Base-by-base conservation (phyloP, 2,888 invertebrate genomes). In the Chymomyza procnemis region DNA sequence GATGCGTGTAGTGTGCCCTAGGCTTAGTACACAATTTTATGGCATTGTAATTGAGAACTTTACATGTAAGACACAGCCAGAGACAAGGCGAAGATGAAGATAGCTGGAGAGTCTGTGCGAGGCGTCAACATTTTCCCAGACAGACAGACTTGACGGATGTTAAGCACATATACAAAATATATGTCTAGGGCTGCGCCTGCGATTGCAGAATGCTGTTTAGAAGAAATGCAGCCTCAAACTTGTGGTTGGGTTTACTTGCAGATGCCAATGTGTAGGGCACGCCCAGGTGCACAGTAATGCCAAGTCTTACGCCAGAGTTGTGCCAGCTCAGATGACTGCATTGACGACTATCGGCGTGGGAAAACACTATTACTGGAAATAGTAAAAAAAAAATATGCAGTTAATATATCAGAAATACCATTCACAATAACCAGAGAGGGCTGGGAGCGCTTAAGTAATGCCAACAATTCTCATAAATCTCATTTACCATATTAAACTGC, bases 291-390 rank as follows among this genome's bases (percentile, higher is more conserved):
- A 74, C 77, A 68, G 58, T 21, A 62, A 22, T 62, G 47, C n/a
- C 21, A 55, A 48, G 22, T 19, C 12, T 50, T 9, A 50, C 18
- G 19, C 16, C 14, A 26, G 4, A 56, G 30, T 30, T 14, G 56
- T 5, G 30, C 34, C 56, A 41, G n/a, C 21, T 55, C 55, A 46
- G 58, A 55, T 30, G 56, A 41, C 52, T 71, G 21, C 59, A 71
- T n/a, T n/a, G n/a, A 71, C 66, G 66, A 60, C 67, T 64, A 85
- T 71, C 85, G 80, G 73, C 81, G 81, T 81, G 81, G 80, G 85
- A 81, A 81, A 74, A 52, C 18, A 58, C 59, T 67, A 26, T 26
- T 26, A 1, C 6, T 26, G 8, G 26, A 6, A 6, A 26, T 26
- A 6, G 26, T 26, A 26, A 26, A 26, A 26, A 26, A 26, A 26